These are phyloP conservation scores for Cuniculus paca DNA, from an alignment of 2,797 vertebrate genomes.

Conservation along the genomic window DNA sequence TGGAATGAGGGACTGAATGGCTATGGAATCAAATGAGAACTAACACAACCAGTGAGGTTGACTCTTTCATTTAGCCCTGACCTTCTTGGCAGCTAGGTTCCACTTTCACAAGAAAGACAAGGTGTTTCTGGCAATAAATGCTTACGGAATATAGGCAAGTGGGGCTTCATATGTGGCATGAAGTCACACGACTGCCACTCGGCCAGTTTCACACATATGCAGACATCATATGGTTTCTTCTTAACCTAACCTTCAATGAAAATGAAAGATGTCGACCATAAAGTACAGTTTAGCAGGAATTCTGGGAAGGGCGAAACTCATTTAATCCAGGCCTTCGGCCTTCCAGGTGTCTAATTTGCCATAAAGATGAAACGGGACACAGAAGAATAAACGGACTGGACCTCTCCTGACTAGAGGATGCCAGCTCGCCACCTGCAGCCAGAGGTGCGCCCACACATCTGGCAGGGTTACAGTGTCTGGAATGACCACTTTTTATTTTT, in stretches of 20 bases:
- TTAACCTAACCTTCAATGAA: not conserved
- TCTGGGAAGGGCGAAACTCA: not conserved
- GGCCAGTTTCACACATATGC: not conserved
- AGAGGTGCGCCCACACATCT: not conserved
- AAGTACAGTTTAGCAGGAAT: not conserved
- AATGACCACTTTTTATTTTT: not conserved
- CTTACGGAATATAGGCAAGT: not conserved
- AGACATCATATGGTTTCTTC: constrained; percentile 5
- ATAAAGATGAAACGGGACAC: not conserved
- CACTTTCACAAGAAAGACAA: not conserved
- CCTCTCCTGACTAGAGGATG: not conserved
- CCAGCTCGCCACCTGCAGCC: not conserved
- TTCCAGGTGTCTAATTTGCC: not conserved
- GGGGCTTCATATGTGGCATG: not conserved
- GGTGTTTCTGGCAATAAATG: not conserved
- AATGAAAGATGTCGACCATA: not conserved
- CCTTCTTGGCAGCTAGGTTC: constrained; percentile 38
- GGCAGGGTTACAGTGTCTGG: not conserved
- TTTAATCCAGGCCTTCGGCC: not conserved
- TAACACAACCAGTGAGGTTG: not conserved
- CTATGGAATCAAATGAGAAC: not conserved
- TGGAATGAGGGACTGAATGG: not conserved
- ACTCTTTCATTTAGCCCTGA: not conserved
- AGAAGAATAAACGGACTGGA: not conserved
- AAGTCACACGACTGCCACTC: not conserved